Percentiles rank a stretch among this genome's conserved stretches.
phyloP scores from a whole-genome alignment of 2,113 vertebrate species.

The Myiagra hebetior region DNA sequence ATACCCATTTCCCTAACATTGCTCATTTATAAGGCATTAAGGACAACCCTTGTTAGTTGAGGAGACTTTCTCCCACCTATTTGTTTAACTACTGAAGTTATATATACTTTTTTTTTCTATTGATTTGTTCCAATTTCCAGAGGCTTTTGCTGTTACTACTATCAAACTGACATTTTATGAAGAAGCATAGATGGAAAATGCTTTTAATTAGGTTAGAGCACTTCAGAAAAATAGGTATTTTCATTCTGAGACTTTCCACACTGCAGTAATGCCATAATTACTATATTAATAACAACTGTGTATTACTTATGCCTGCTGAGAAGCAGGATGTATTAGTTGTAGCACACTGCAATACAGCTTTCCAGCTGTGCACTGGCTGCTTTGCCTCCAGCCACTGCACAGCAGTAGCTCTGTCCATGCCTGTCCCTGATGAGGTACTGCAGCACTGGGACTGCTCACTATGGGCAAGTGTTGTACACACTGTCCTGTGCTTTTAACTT shows the following conservation, averaged over 20 bases:
- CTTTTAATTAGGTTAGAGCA: background rate
- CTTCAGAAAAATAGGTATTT: background rate
- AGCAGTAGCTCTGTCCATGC: background rate
- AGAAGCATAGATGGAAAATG: background rate
- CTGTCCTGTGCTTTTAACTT: background rate
- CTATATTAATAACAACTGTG: background rate
- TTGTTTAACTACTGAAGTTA: background rate
- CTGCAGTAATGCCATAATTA: background rate
- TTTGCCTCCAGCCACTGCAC: background rate
- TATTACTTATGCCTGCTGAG: background rate
- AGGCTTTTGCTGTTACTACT: background rate
- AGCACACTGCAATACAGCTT: background rate
- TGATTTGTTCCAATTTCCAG: background rate
- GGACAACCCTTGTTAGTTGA: background rate
- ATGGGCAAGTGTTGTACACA: background rate
- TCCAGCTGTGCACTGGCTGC: background rate
- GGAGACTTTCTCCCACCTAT: background rate
- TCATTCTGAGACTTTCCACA: background rate
- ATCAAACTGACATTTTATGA: background rate
- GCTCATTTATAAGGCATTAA: background rate
- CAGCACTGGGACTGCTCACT: background rate
- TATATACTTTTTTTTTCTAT: background rate
- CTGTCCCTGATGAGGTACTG: background rate
- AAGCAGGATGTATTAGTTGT: background rate
- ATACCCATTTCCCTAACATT: background rate